phyloP scores from a whole-genome alignment of 1,140 invertebrate genomes.

The Platyura marginata region DNA sequence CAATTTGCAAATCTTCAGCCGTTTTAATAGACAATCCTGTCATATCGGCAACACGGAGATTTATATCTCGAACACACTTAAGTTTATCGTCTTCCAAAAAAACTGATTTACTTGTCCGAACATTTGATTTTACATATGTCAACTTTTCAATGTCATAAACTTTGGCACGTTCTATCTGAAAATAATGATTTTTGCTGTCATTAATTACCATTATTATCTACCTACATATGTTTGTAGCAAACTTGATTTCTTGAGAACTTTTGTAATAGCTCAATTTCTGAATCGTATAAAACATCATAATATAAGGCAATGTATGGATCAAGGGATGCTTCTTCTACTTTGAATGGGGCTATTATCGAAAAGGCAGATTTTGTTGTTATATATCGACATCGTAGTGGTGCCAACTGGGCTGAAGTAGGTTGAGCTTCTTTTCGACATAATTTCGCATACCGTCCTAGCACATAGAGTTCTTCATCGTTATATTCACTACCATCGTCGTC shows the following conservation, averaged over 20 bases:
- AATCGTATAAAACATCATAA: slow-evolving; percentile 74
- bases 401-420: no score
- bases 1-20: slow-evolving; percentile 90
- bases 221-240: no score
- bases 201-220: no score
- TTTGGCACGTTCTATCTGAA: slow-evolving; percentile 78
- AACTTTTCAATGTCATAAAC: slow-evolving; percentile 93
- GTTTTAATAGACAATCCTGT: slow-evolving; percentile 69
- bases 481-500: no score
- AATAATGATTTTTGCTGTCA: no score
- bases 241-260: background rate
- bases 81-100: slow-evolving; percentile 83
- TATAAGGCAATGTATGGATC: slow-evolving; percentile 77
- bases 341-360: slow-evolving; percentile 67
- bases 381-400: no score
- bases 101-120: slow-evolving; percentile 93
- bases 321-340: slow-evolving; percentile 74
- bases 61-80: slow-evolving; percentile 51
- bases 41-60: slow-evolving; percentile 54
- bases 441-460: no score
- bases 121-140: slow-evolving; percentile 78
- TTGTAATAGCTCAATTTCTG: slow-evolving; percentile 81
- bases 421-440: no score
- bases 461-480: no score
- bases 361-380: slow-evolving; percentile 51